Evolutionary conservation across 2,888 invertebrate species (phyloP), one percentile per base, ranked within the genome.

Genomic region (Oscheius onirici): DNA sequence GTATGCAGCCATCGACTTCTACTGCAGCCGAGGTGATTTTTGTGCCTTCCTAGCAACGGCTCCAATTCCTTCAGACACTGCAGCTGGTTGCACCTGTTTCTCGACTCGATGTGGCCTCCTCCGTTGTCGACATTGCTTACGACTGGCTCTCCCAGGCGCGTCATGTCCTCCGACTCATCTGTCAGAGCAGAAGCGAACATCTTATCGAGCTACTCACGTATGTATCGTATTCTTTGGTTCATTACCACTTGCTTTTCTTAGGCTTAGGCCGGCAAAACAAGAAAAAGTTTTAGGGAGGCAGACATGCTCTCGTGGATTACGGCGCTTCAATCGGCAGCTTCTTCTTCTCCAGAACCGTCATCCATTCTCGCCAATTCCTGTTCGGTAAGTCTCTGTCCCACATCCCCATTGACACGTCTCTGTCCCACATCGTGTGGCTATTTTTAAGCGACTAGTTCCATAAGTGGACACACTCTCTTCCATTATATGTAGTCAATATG

Each of bases 251-350:
- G n/a, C n/a, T n/a, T n/a, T n/a, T n/a, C n/a, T n/a, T n/a, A n/a
- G 22, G 28, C 22, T 15, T 5, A 20, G 22, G 3, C 34, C 17
- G 10, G 13, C 17, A 34, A 15, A 24, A 2, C 3, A 5, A 26
- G 10, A 5, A n/a, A 34, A 34, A 24, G 15, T n/a, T 70, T 57
- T 55, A 76, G 76, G 17, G 80, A 80, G 52, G 72, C 75, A 5
- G 80, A 80, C 41, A 80, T 80, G 80, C 71, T 80, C 13, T 77
- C 78, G 10, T 80, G 80, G 80, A 80, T 80, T 46, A 69, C 78
- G 15, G 69, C 74, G 3, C 69, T 80, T 17, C 80, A 80, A 46
- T 74, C 77, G 52, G 55, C 55, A 22, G 49, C 65, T 40, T 43
- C 49, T 26, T 41, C 66, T 24, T 28, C 46, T 46, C 49, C 63